These are phyloP conservation scores for Steinernema carpocapsae DNA, from an alignment of 2,888 invertebrate genomes.

Conservation along the genomic window DNA sequence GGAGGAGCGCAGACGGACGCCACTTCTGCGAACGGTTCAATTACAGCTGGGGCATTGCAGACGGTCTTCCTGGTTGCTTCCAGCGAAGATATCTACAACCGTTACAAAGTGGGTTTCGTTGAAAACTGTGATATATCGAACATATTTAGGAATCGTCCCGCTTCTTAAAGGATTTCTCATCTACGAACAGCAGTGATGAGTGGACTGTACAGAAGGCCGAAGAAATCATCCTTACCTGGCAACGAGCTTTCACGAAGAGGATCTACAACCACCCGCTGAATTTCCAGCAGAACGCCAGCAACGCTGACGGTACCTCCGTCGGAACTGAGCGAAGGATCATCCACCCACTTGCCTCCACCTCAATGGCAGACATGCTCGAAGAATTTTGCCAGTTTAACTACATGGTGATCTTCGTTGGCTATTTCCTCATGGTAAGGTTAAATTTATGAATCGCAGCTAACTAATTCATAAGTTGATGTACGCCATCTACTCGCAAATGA, in stretches of 20 bases:
- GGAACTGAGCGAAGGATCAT: conserved; percentile 42
- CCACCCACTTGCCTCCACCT: conserved; percentile 77
- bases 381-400: conserved; percentile 88
- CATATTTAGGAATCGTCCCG: conserved; percentile 16
- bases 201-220: conserved; percentile 93
- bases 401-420: conserved; percentile 82
- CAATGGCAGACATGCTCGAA: conserved; percentile 86
- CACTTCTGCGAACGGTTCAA: conserved; percentile 2
- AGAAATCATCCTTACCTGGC: conserved; percentile 80
- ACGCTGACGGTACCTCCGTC: conserved; percentile 36
- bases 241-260: conserved; percentile 77
- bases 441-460: too few relatives aligned
- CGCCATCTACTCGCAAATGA: conserved; percentile 70
- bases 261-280: conserved; percentile 62
- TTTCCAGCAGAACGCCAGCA: conserved; percentile 74
- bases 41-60: conserved; percentile 73
- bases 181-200: conserved; percentile 67
- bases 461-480: conserved; percentile 71
- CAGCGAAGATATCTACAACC: conserved; percentile 62
- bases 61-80: conserved; percentile 81
- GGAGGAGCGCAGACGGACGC: conserved; percentile 80
- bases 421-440: conserved; percentile 83
- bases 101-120: conserved; percentile 51
- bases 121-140: background rate
- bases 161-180: background rate